Conservation (phyloP, 1,140 invertebrate species). For the Phenacoccus solenopsis region DNA sequence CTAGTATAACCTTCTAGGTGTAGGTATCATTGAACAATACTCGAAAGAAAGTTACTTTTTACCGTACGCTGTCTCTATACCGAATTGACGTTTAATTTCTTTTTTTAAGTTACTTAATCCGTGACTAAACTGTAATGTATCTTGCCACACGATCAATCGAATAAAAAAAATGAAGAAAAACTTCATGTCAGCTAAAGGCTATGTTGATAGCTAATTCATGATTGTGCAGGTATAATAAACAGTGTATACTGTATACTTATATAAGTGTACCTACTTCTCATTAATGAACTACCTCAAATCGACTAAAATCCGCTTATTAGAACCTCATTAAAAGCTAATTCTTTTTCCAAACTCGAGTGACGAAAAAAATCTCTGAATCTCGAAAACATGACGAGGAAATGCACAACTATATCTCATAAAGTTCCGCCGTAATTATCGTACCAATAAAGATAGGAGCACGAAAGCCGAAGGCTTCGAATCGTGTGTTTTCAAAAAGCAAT, state of each 20-base stretch:
- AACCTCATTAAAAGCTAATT: neutral
- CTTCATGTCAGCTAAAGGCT: slow-evolving; percentile 1
- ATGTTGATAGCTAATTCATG: neutral
- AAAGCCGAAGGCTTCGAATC: too few relatives aligned
- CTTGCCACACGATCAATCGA: neutral
- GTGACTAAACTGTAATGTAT: slow-evolving; percentile 2
- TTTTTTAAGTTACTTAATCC: slow-evolving; percentile 3
- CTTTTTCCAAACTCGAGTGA: neutral
- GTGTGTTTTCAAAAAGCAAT: too few relatives aligned
- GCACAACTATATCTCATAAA: neutral
- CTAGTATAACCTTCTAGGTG: too few relatives aligned
- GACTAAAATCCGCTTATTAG: neutral
- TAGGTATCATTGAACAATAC: neutral
- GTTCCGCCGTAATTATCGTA: too few relatives aligned
- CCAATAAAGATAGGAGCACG: too few relatives aligned
- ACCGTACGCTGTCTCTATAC: neutral
- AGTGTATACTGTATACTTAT: too few relatives aligned
- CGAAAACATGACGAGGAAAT: slow-evolving; percentile 1
- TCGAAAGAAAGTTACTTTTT: neutral
- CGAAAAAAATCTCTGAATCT: neutral
- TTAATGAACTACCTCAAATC: neutral
- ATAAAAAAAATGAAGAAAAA: neutral
- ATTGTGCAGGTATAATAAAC: neutral
- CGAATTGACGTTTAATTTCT: neutral
- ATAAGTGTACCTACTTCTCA: neutral